Conservation (phyloP, 2,113 vertebrate genomes). For the Choloepus hoffmanni region DNA sequence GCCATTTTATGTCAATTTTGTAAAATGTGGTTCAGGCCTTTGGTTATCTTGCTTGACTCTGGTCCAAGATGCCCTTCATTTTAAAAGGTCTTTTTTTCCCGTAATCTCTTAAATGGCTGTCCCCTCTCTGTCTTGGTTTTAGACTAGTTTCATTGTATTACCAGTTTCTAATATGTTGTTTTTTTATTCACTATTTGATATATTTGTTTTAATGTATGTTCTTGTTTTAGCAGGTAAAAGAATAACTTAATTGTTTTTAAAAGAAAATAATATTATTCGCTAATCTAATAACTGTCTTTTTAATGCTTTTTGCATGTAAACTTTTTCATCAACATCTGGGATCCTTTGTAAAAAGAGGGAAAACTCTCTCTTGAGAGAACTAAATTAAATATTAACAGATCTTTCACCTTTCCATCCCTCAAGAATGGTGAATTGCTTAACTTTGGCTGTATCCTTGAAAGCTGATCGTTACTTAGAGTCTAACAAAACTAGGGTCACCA, state of each 20-base stretch:
- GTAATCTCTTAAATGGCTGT: slow-evolving; percentile 69
- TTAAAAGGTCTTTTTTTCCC: slow-evolving; percentile 72
- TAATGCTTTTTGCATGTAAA: slow-evolving; percentile 86
- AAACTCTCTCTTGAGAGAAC: slow-evolving; percentile 82
- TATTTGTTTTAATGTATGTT: slow-evolving; percentile 92
- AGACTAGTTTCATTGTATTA: slow-evolving; percentile 83
- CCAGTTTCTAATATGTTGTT: slow-evolving; percentile 85
- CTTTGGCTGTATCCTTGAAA: slow-evolving; percentile 85
- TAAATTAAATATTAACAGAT: slow-evolving; percentile 85
- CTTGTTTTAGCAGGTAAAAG: slow-evolving; percentile 93
- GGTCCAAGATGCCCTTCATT: slow-evolving; percentile 61
- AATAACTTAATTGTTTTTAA: slow-evolving; percentile 86
- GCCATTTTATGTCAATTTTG: slow-evolving; percentile 23
- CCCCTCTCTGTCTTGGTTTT: slow-evolving; percentile 81
- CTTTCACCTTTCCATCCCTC: neutral
- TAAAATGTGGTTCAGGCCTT: slow-evolving; percentile 19
- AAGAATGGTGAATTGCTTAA: slow-evolving; percentile 79
- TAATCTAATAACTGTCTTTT: slow-evolving; percentile 86
- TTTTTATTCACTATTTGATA: slow-evolving; percentile 87
- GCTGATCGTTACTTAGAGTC: slow-evolving; percentile 79
- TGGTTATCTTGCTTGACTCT: slow-evolving; percentile 67
- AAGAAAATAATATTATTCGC: slow-evolving; percentile 83
- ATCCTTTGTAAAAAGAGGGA: slow-evolving; percentile 74
- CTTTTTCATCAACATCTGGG: slow-evolving; percentile 86
- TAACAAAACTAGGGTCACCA: slow-evolving; percentile 85